Base-by-base conservation (phyloP, 2,113 vertebrate species). In the Alosa alosa region DNA sequence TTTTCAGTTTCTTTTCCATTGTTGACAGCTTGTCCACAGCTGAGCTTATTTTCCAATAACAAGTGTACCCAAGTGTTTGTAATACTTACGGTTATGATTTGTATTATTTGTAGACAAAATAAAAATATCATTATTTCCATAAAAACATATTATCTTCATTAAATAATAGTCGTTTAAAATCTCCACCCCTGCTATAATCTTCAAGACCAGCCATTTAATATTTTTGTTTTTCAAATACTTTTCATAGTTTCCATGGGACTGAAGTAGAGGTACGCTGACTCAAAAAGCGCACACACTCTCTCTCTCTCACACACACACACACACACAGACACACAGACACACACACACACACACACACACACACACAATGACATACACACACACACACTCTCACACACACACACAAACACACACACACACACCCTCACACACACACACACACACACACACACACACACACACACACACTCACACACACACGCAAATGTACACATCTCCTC, bases 401-500 rank as follows among this genome's bases (percentile, higher is more conserved):
- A 89, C 92, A 89, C 91, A 91, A 92, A 92, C n/a, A n/a, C n/a
- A n/a, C n/a, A n/a, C n/a, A n/a, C n/a, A n/a, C n/a, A n/a, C 41
- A n/a, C 31, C 13, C n/a, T 11, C 44, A 72, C 46, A 75, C 72
- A 31, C 64, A 72, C 64, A 10, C 64, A 31, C 25, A 11, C 22
- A 11, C 25, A 25, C 10, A 13, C 9, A 8, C 0, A 25, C 2
- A 64, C 22, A n/a, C 22, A 64, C 2, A 64, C 57, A 64, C 6
- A 20, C 36, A 82, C 89, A 90, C 89, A 91, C 87, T 86, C 49
- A 31, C 20, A 10, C 86, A 87, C 86, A 90, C 91, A 89, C 92
- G 88, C 91, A 91, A 92, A 92, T 91, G 88, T 90, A 90, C 64
- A 86, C 84, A 88, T 55, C 45, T 82, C 84, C 86, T 88, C 1